These are phyloP conservation scores for Spea bombifrons DNA, from an alignment of 2,113 vertebrate genomes.

Conservation along the genomic window DNA sequence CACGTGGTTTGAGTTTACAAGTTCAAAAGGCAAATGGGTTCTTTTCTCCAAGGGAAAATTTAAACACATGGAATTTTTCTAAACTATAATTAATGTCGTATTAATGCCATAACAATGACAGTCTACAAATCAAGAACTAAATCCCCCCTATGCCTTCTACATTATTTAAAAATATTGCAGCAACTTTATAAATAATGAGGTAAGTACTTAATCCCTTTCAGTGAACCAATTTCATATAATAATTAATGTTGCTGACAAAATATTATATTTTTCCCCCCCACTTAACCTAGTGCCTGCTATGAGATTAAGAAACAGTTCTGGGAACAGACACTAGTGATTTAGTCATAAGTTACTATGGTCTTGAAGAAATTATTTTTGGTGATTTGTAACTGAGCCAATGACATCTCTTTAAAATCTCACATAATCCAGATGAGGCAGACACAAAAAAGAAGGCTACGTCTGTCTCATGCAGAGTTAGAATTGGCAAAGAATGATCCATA, in stretches of 20 bases:
- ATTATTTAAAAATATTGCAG: constrained; percentile 3
- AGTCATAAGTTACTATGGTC: no score
- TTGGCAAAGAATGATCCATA: no score
- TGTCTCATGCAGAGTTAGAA: no score
- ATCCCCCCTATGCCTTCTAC: not conserved
- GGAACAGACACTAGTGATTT: no score
- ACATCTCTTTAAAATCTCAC: no score
- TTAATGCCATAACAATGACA: constrained; percentile 13
- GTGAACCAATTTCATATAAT: not conserved
- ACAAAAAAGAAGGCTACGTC: no score
- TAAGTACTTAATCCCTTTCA: constrained; percentile 1
- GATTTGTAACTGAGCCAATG: no score
- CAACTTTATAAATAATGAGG: constrained; percentile 14
- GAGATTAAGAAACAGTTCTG: not conserved
- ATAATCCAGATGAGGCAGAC: no score
- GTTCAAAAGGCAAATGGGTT: constrained; percentile 24
- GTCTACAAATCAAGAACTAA: constrained; percentile 8
- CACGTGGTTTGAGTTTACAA: constrained; percentile 13
- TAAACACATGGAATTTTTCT: constrained; percentile 2
- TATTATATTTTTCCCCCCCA: not conserved
- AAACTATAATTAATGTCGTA: constrained; percentile 12
- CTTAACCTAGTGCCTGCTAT: not conserved
- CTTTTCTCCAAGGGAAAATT: not conserved
- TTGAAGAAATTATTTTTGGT: no score
- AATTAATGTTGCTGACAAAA: not conserved